Evolutionary conservation across 2,888 invertebrate genomes (phyloP).

Genomic region (Prosapia bicincta): DNA sequence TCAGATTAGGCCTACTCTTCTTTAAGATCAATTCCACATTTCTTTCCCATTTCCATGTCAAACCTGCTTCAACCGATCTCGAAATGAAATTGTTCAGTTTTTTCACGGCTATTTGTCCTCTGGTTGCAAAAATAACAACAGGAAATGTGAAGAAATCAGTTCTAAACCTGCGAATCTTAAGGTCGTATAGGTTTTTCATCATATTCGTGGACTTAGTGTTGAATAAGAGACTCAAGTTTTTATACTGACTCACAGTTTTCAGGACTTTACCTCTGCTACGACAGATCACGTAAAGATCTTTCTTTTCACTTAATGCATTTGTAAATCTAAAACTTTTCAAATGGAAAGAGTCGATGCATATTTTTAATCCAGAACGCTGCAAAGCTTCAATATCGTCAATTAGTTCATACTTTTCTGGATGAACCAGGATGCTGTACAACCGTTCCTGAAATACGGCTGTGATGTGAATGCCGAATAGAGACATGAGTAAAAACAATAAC

Average conservation of each 20-base stretch:
- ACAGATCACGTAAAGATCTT: background rate
- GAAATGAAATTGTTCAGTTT: background rate
- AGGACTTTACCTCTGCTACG: background rate
- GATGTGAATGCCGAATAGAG: background rate
- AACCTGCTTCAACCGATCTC: background rate
- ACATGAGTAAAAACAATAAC: background rate
- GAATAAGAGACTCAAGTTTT: background rate
- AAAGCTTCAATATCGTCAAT: background rate
- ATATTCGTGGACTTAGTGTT: background rate
- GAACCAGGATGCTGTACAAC: background rate
- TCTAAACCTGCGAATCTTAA: background rate
- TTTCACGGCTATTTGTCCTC: background rate
- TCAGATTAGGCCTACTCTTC: no score
- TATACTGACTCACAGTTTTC: background rate
- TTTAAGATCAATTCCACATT: no score
- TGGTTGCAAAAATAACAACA: background rate
- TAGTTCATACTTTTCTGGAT: background rate
- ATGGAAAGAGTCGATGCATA: background rate
- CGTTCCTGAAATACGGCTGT: background rate
- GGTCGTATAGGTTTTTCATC: background rate
- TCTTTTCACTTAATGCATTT: background rate
- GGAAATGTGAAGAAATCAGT: background rate
- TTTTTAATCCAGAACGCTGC: background rate
- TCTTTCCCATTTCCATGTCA: background rate
- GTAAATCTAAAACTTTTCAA: background rate